phyloP scores from a whole-genome alignment of 2,113 vertebrate species.

The Chaetorhynchus papuensis region DNA sequence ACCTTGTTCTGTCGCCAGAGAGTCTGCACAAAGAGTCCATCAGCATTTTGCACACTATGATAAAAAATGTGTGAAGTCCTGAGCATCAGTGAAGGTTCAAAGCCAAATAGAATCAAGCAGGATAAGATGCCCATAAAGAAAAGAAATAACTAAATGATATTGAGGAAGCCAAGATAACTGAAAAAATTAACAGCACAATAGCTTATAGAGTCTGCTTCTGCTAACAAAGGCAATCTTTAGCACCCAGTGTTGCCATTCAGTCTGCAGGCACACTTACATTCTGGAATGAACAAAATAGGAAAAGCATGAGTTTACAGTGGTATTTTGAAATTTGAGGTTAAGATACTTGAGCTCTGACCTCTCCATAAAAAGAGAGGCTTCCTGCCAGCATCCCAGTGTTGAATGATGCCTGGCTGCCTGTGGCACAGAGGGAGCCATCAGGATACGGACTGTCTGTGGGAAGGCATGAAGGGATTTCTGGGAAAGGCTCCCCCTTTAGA shows the following conservation, averaged over 20 bases:
- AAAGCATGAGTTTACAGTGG: background rate
- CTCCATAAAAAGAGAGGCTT: background rate
- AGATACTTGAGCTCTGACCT: background rate
- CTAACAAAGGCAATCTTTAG: constrained; percentile 9
- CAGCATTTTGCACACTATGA: constrained; percentile 33
- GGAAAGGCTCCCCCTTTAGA: background rate
- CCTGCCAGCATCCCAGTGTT: accelerated
- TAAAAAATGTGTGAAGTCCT: constrained; percentile 39
- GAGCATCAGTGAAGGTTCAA: background rate
- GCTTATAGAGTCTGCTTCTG: background rate
- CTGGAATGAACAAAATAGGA: background rate
- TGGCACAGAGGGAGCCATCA: accelerated
- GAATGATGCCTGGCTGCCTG: background rate
- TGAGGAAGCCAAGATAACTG: constrained; percentile 12
- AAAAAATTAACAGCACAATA: constrained; percentile 23
- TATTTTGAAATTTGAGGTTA: background rate
- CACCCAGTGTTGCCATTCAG: background rate
- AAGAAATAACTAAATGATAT: constrained; percentile 16
- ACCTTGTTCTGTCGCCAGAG: background rate
- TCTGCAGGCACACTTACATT: background rate
- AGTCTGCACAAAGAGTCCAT: constrained; percentile 15
- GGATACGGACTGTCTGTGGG: accelerated
- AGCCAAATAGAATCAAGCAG: constrained; percentile 11
- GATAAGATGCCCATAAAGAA: background rate
- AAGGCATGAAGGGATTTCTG: background rate